Evolutionary conservation across 2,888 invertebrate genomes (phyloP).

Genomic region (Drosophila atripex): DNA sequence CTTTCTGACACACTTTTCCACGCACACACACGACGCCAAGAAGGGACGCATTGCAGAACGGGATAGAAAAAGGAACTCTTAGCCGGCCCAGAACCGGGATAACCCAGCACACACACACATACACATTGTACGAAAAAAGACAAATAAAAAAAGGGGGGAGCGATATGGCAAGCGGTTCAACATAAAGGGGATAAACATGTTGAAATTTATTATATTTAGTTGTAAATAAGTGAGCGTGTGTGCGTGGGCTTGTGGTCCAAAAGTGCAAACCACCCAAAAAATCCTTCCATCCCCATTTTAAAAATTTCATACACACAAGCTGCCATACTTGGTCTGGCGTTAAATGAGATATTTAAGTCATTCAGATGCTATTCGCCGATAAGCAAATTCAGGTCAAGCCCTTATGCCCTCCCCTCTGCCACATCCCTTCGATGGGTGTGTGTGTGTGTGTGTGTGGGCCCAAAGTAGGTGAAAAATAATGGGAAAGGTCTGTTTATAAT

Average conservation of each 20-base stretch:
- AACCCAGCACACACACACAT: conserved; percentile 27
- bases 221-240: conserved; percentile 23
- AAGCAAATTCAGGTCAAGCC: conserved; percentile 71
- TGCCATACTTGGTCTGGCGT: conserved; percentile 70
- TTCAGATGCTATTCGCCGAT: conserved; percentile 70
- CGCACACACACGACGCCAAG: conserved; percentile 30
- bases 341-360: conserved; percentile 80
- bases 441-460: conserved; percentile 11
- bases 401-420: conserved; percentile 43
- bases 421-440: neutral
- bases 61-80: conserved; percentile 50
- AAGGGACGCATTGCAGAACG: conserved; percentile 22
- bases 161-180: conserved; percentile 18
- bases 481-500: conserved; percentile 62
- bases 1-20: conserved; percentile 74
- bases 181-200: conserved; percentile 72
- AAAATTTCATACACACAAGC: neutral
- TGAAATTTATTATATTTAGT: conserved; percentile 69
- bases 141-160: neutral
- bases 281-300: conserved; percentile 12
- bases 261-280: conserved; percentile 53
- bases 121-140: conserved; percentile 21
- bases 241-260: conserved; percentile 39
- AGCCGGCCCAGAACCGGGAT: conserved; percentile 23
- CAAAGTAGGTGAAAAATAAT: conserved; percentile 74